Evolutionary conservation across 2,888 invertebrate genomes (phyloP), one percentile per base, ranked within the genome.

Genomic region (Lepidochitona cinerea): DNA sequence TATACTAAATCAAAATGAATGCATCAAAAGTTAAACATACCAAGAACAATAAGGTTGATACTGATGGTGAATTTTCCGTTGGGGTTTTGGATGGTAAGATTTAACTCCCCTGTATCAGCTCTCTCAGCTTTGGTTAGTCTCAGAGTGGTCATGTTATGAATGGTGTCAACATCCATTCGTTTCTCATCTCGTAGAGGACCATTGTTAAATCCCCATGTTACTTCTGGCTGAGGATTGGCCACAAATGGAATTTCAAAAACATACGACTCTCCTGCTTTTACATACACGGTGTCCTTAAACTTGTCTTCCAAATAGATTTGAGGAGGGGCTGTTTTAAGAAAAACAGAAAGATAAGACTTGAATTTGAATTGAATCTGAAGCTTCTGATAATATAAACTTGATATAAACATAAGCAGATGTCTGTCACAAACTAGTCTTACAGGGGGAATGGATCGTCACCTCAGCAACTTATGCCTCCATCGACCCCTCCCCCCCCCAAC

Each of bases 1-100:
- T n/a, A n/a, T n/a, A n/a, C n/a, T n/a, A n/a, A n/a, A n/a, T n/a
- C n/a, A n/a, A n/a, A n/a, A n/a, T n/a, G n/a, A n/a, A n/a, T n/a
- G n/a, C n/a, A n/a, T n/a, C n/a, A n/a, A n/a, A n/a, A n/a, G n/a
- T n/a, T n/a, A n/a, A 1, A 95, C 93, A 84, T 93, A 94, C 91
- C 94, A 94, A 89, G 83, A 18, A 89, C 89, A 76, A 83, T 85
- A 59, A 89, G 79, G 32, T 84, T 89, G 75, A 89, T 85, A 54
- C 84, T 87, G 71, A 88, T 78, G 6, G 85, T 84, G 53, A 84
- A 82, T 65, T 85, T 85, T 68, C 89, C 90, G 70, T 83, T 83
- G 36, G 78, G 81, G 76, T 90, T 90, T 74, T 88, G 86, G 59
- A 90, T 73, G 12, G 83, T 84, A 18, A 90, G 80, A 9, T 81